These are phyloP conservation scores for Teleogryllus oceanicus DNA, from an alignment of 2,888 invertebrate species.

Conservation along the genomic window DNA sequence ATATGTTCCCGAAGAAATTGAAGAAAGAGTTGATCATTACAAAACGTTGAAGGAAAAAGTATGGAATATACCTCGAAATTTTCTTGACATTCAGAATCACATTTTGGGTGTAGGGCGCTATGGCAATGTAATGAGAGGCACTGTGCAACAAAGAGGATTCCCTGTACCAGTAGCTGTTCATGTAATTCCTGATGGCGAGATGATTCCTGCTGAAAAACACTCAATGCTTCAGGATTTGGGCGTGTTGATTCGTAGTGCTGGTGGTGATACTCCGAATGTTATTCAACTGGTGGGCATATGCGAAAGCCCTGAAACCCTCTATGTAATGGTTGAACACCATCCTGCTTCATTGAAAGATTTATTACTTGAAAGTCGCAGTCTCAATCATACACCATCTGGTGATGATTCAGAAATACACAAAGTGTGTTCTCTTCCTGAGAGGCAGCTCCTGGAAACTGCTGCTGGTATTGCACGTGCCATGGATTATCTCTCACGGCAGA, in stretches of 20 bases:
- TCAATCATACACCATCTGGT: slow-evolving; percentile 53
- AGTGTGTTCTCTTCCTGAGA: slow-evolving; percentile 58
- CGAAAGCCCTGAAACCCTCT: slow-evolving; percentile 70
- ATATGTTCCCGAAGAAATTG: slow-evolving; percentile 64
- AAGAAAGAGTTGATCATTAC: slow-evolving; percentile 64
- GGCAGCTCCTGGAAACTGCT: slow-evolving; percentile 60
- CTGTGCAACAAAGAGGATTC: slow-evolving; percentile 59
- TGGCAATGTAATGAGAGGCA: slow-evolving; percentile 72
- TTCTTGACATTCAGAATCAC: slow-evolving; percentile 66
- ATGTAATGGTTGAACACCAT: slow-evolving; percentile 69
- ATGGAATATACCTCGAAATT: slow-evolving; percentile 68
- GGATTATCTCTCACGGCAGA: slow-evolving; percentile 58
- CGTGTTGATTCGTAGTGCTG: slow-evolving; percentile 63
- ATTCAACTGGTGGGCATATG: slow-evolving; percentile 73
- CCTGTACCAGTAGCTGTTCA: slow-evolving; percentile 60
- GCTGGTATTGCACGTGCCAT: slow-evolving; percentile 68
- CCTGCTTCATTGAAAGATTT: slow-evolving; percentile 66
- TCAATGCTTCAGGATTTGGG: slow-evolving; percentile 68
- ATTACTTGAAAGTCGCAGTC: slow-evolving; percentile 58
- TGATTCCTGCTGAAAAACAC: slow-evolving; percentile 51
- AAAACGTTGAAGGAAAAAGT: slow-evolving; percentile 71
- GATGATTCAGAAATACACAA: slow-evolving; percentile 28
- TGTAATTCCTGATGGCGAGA: slow-evolving; percentile 58
- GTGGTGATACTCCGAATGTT: slow-evolving; percentile 68
- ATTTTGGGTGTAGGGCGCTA: slow-evolving; percentile 72